A percentile compares a stretch with the other conserved stretches of the same genome.
These are phyloP conservation scores for Eugnorisma glareosa DNA, from an alignment of 2,888 invertebrate species.

Conservation along the genomic window DNA sequence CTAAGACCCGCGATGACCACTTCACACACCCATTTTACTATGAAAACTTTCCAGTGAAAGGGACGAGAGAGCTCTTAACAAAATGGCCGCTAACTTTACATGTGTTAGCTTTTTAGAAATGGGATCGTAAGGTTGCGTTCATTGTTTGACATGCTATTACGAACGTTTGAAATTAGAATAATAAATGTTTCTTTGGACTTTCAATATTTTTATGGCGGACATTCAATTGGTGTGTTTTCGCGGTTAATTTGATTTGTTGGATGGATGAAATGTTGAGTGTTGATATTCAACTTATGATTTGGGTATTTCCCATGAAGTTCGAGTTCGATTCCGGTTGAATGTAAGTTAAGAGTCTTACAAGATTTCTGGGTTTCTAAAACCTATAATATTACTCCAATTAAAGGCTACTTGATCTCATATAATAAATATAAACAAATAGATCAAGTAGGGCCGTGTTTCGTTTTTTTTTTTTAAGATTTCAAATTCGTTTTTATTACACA, in stretches of 20 bases:
- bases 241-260: constrained; percentile 34
- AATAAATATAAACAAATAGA: no score
- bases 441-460: no score
- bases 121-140: constrained; percentile 77
- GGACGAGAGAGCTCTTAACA: constrained; percentile 65
- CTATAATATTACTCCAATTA: neutral
- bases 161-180: constrained; percentile 74
- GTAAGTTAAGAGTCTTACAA: neutral
- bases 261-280: constrained; percentile 28
- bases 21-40: constrained; percentile 61
- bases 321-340: constrained; percentile 18
- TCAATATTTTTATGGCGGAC: constrained; percentile 60
- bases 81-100: constrained; percentile 74
- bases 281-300: constrained; percentile 11
- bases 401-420: neutral
- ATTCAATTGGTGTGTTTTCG: constrained; percentile 39
- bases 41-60: constrained; percentile 62
- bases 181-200: constrained; percentile 74
- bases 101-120: constrained; percentile 84
- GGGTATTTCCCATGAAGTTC: constrained; percentile 6
- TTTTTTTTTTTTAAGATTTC: no score
- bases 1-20: constrained; percentile 69
- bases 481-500: neutral
- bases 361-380: neutral
- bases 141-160: constrained; percentile 83